These are phyloP conservation scores for Achlya flavicornis DNA, from an alignment of 2,888 invertebrate genomes.

Conservation along the genomic window DNA sequence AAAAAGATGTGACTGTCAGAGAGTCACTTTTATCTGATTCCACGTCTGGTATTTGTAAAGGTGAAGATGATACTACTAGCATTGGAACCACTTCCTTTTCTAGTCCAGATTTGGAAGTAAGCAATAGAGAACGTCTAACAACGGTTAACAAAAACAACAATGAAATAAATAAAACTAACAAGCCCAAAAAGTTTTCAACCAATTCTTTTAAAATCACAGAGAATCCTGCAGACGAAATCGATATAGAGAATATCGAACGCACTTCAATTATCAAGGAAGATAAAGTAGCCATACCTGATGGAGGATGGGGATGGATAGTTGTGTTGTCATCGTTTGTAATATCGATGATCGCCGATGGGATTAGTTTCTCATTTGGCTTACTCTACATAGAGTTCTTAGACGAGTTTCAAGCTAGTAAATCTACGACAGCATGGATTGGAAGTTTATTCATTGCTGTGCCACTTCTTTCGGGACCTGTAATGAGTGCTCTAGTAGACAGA, in stretches of 20 bases:
- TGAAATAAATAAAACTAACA: background rate
- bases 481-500: conserved; percentile 92
- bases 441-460: conserved; percentile 96
- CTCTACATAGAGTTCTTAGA: conserved; percentile 92
- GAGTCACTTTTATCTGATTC: conserved; percentile 75
- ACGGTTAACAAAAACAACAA: conserved; percentile 35
- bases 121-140: conserved; percentile 48
- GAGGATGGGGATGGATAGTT: conserved; percentile 96
- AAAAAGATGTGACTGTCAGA: conserved; percentile 53
- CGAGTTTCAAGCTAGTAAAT: conserved; percentile 91
- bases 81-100: conserved; percentile 64
- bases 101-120: conserved; percentile 68
- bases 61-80: conserved; percentile 66
- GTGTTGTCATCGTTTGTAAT: conserved; percentile 93
- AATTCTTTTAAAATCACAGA: conserved; percentile 46
- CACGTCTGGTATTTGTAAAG: conserved; percentile 79
- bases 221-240: conserved; percentile 43
- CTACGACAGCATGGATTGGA: conserved; percentile 95
- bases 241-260: conserved; percentile 36
- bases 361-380: conserved; percentile 96
- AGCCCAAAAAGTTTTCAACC: conserved; percentile 29
- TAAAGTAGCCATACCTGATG: conserved; percentile 88
- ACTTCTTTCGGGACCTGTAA: conserved; percentile 91
- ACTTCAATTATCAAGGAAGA: conserved; percentile 39
- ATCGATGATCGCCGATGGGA: conserved; percentile 95